phyloP scores from a whole-genome alignment of 53 echinoderm and acorn worm genomes.

The Mesocentrotus franciscanus region DNA sequence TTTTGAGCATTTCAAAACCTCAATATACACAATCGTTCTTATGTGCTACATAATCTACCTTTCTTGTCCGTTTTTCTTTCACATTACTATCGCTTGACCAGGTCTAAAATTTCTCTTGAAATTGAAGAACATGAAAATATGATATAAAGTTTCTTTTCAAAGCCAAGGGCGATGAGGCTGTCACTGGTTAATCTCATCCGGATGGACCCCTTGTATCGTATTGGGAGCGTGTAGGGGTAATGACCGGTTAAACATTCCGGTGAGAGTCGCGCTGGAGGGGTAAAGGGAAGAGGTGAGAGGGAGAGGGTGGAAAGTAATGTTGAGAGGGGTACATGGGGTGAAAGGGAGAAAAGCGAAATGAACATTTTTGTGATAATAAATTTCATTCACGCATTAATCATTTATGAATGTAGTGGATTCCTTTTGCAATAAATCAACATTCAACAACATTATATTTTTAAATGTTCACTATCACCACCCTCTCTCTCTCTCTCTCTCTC shows the following conservation, averaged over 20 bases:
- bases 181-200: not conserved
- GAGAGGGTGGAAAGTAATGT: not conserved
- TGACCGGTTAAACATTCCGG: constrained; percentile 24
- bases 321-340: not conserved
- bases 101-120: not conserved
- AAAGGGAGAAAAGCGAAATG: not conserved
- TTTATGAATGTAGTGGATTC: too few species aligned
- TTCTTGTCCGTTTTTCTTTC: too few species aligned
- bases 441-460: too few species aligned
- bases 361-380: too few species aligned
- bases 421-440: too few species aligned
- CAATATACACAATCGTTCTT: not conserved
- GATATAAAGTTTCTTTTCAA: not conserved
- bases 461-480: too few species aligned
- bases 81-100: too few species aligned
- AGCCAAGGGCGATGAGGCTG: not conserved
- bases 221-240: not conserved
- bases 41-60: too few species aligned
- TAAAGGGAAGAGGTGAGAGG: not conserved
- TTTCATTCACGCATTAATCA: too few species aligned
- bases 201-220: constrained; percentile 10
- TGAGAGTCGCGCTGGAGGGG: not conserved
- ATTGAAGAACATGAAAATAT: not conserved
- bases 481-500: not conserved
- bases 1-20: not conserved